phyloP scores from a whole-genome alignment of 2,888 invertebrate species.

The Melanostoma mellinum region DNA sequence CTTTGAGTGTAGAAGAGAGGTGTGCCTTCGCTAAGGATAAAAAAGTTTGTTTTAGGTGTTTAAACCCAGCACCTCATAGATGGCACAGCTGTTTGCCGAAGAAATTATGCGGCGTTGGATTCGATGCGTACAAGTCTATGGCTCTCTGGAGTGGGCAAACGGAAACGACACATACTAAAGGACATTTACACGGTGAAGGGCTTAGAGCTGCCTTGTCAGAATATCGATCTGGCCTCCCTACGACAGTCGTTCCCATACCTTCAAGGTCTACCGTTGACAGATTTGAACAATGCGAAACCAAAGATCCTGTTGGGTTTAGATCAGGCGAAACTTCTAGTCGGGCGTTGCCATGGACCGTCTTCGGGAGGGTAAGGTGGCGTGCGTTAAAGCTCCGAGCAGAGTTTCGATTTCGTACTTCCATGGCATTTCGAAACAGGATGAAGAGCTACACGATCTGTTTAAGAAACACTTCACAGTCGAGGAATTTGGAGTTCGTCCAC shows the following conservation, averaged over 20 bases:
- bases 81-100: slow-evolving; percentile 4
- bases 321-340: slow-evolving; percentile 30
- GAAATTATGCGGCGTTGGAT: slow-evolving; percentile 6
- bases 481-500: too few species aligned
- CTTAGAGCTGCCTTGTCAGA: slow-evolving; percentile 22
- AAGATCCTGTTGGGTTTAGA: slow-evolving; percentile 22
- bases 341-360: slow-evolving; percentile 25
- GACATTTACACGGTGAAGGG: slow-evolving; percentile 19
- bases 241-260: slow-evolving; percentile 1
- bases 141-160: neutral
- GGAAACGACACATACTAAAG: slow-evolving; percentile 4
- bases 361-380: slow-evolving; percentile 3
- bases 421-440: slow-evolving; percentile 19
- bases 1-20: slow-evolving; percentile 2
- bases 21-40: neutral
- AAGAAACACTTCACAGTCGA: too few species aligned
- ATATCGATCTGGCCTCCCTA: slow-evolving; percentile 1
- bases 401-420: slow-evolving; percentile 10
- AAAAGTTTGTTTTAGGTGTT: slow-evolving; percentile 6
- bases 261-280: neutral
- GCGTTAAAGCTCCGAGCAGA: neutral
- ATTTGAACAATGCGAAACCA: slow-evolving; percentile 11
- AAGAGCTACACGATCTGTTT: too few species aligned
- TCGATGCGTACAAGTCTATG: slow-evolving; percentile 7
- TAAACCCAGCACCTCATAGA: slow-evolving; percentile 1